A percentile compares a stretch with the other conserved stretches of the same genome.
phyloP scores from a whole-genome alignment of 2,888 invertebrate species.

The Gibbula magus region DNA sequence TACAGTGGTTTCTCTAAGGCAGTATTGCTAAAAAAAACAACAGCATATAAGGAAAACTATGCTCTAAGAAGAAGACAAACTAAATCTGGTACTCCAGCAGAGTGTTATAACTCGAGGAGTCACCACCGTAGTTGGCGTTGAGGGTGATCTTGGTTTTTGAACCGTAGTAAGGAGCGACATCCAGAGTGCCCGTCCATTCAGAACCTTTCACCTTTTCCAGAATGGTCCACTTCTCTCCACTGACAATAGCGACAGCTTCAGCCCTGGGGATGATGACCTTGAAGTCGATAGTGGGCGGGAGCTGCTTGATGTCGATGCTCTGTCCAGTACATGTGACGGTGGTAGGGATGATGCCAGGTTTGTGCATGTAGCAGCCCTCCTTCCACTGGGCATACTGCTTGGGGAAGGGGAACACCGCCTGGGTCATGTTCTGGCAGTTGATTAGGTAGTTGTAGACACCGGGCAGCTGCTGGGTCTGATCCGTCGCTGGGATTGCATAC shows the following conservation, averaged over 20 bases:
- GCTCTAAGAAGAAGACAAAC: background rate
- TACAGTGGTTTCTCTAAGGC: slow-evolving; percentile 16
- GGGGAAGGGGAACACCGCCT: slow-evolving; percentile 69
- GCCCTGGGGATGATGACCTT: slow-evolving; percentile 70
- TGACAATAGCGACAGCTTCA: slow-evolving; percentile 73
- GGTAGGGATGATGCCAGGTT: slow-evolving; percentile 65
- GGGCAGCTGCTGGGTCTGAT: slow-evolving; percentile 72
- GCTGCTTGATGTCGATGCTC: slow-evolving; percentile 37
- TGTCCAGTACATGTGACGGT: slow-evolving; percentile 44
- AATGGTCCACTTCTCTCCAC: slow-evolving; percentile 73
- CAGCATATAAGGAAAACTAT: slow-evolving; percentile 6
- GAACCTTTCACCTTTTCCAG: slow-evolving; percentile 60
- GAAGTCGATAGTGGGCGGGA: slow-evolving; percentile 58
- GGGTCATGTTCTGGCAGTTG: slow-evolving; percentile 64
- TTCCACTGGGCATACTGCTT: slow-evolving; percentile 76
- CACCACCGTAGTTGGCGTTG: slow-evolving; percentile 73
- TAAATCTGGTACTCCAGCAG: slow-evolving; percentile 70
- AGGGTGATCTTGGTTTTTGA: slow-evolving; percentile 67
- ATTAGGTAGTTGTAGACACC: slow-evolving; percentile 75
- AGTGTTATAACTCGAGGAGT: slow-evolving; percentile 73
- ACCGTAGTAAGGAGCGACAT: slow-evolving; percentile 63
- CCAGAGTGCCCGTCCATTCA: slow-evolving; percentile 70
- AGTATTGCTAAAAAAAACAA: slow-evolving; percentile 15
- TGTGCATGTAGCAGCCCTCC: slow-evolving; percentile 74
- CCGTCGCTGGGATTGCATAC: slow-evolving; percentile 70